Evolutionary conservation across 2,888 invertebrate species (phyloP).

Genomic region (Galerucella pusilla): DNA sequence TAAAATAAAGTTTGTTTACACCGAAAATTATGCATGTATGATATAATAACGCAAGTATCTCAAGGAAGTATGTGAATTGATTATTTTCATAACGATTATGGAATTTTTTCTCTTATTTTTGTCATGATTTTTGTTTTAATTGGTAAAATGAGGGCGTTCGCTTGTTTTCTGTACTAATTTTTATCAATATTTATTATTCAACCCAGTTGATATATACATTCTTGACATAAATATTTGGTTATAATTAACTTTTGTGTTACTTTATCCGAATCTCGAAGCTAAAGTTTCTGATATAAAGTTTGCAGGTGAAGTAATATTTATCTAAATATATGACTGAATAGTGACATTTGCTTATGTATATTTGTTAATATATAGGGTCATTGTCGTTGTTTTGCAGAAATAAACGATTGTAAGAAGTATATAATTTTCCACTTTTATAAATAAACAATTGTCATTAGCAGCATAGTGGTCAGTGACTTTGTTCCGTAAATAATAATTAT

Average conservation of each 20-base stretch:
- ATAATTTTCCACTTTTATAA: not conserved
- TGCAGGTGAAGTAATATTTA: not conserved
- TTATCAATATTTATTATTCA: not conserved
- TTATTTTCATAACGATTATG: not conserved
- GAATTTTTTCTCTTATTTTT: not conserved
- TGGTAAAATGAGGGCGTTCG: slow-evolving; percentile 1
- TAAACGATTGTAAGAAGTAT: not conserved
- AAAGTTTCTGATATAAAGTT: not conserved
- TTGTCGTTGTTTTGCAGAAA: slow-evolving; percentile 9
- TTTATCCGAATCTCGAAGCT: not conserved
- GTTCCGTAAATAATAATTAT: not conserved
- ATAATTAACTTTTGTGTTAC: not conserved
- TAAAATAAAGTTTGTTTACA: not conserved
- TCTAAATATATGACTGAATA: not conserved
- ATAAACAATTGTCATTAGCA: not conserved
- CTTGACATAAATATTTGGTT: slow-evolving; percentile 13
- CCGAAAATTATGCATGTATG: not conserved
- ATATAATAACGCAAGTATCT: not conserved
- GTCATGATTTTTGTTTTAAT: slow-evolving; percentile 1
- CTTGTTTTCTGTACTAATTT: slow-evolving; percentile 1
- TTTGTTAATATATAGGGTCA: not conserved
- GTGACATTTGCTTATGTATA: not conserved
- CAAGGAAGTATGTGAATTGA: slow-evolving; percentile 7
- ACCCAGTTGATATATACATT: not conserved
- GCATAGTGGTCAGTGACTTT: slow-evolving; percentile 2